Conservation (phyloP, 64 coral and sea anemone species). For the Pocillopora damicornis region DNA sequence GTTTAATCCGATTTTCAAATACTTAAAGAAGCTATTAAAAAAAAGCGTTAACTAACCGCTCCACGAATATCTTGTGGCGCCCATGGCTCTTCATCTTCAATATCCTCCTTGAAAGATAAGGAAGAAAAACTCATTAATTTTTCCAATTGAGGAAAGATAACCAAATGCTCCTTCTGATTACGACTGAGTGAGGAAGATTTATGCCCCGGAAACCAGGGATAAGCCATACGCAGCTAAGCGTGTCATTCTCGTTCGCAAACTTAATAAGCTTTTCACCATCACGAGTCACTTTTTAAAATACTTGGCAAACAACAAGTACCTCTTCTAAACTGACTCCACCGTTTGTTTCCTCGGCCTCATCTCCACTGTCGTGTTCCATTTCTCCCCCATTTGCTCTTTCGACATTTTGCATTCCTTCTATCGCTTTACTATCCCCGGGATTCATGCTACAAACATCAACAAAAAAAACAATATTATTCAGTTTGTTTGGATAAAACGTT, state of each 20-base stretch:
- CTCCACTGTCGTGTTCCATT: slow-evolving; percentile 72
- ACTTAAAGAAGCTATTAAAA: neutral
- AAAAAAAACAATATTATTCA: neutral
- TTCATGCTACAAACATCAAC: slow-evolving; percentile 52
- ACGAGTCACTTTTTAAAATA: no score
- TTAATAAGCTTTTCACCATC: no score
- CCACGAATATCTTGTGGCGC: slow-evolving; percentile 54
- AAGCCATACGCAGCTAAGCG: no score
- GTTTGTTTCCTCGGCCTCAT: slow-evolving; percentile 69
- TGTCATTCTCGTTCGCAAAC: no score
- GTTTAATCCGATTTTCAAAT: neutral
- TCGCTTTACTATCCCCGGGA: slow-evolving; percentile 79
- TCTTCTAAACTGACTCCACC: slow-evolving; percentile 75
- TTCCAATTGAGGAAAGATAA: no score
- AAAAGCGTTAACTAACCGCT: slow-evolving; percentile 3
- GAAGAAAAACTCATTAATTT: neutral
- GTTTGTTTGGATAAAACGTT: neutral
- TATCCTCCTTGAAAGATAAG: slow-evolving; percentile 28
- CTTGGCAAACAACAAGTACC: slow-evolving; percentile 14
- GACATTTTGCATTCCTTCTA: slow-evolving; percentile 90
- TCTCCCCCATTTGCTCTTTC: slow-evolving; percentile 72
- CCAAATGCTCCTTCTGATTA: no score
- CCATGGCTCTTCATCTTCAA: slow-evolving; percentile 61
- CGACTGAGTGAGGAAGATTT: no score
- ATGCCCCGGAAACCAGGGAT: no score